phyloP scores from a whole-genome alignment of 2,888 invertebrate genomes.

The Philonicus albiceps region DNA sequence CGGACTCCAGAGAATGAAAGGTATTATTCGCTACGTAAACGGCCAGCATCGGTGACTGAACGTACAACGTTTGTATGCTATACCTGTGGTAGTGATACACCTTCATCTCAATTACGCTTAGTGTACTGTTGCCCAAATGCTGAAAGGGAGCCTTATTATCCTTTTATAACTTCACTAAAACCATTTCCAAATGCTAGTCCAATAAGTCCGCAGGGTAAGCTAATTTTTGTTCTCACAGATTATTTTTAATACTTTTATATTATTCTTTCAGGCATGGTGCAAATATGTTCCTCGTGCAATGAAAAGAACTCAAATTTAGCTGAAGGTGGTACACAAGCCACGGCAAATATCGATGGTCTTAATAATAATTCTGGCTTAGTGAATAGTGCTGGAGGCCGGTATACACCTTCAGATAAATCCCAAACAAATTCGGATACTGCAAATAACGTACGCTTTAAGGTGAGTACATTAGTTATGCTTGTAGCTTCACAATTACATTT shows the following conservation, averaged over 20 bases:
- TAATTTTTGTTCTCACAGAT: neutral
- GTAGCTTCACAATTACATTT: neutral
- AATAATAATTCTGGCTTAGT: conserved; percentile 49
- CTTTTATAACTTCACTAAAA: conserved; percentile 83
- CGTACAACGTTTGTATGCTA: conserved; percentile 85
- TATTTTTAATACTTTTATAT: conserved; percentile 6
- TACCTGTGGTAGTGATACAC: conserved; percentile 84
- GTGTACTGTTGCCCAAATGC: conserved; percentile 86
- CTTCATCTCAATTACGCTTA: conserved; percentile 80
- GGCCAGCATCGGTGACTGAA: conserved; percentile 71
- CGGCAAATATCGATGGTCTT: conserved; percentile 51
- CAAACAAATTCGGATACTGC: conserved; percentile 60
- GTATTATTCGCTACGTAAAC: conserved; percentile 81
- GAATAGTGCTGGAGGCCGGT: conserved; percentile 54
- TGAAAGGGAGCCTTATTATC: conserved; percentile 88
- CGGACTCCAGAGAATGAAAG: conserved; percentile 80
- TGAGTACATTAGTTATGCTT: conserved; percentile 51
- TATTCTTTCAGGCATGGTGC: conserved; percentile 72
- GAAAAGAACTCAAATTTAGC: conserved; percentile 70
- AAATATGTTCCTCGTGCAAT: conserved; percentile 87
- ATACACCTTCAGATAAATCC: conserved; percentile 62
- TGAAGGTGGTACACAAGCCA: conserved; percentile 59
- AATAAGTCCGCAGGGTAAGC: conserved; percentile 82
- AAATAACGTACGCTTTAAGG: conserved; percentile 62
- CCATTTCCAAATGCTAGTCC: conserved; percentile 86